Base-by-base conservation (phyloP, 2,888 invertebrate genomes). In the Seira ritae region DNA sequence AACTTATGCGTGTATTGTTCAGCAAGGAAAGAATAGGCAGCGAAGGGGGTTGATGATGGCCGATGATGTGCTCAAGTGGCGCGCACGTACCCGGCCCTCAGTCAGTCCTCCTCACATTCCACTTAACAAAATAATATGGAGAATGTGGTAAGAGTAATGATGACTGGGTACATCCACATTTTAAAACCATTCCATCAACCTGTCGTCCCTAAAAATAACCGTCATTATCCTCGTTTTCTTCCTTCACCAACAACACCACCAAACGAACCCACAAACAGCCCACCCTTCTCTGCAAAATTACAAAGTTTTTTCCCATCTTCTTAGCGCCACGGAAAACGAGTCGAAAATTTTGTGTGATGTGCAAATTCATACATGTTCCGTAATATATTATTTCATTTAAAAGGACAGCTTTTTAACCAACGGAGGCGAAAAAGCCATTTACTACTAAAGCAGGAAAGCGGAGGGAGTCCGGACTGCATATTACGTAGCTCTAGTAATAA, bases 321-420 rank as follows among this genome's bases (percentile, higher is more conserved):
- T 31, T 31, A 31, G 31, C 31, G 31, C 31, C 3, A 31, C 2
- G 31, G 3, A 31, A 50, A n/a, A 50, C 12, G 50, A 50, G 12
- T 50, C 22, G 20, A 20, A 62, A 62, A 20, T 19, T 20, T 62
- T 62, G 4, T 62, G 20, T 62, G 62, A 62, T 62, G 62, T 62
- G 62, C 22, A 62, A 62, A 62, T 62, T 10, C 22, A 20, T 20
- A n/a, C 22, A 62, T 10, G 62, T 20, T 62, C 4, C 1, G 22
- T 20, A 62, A 62, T 62, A 22, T 62, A 62, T 62, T 62, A 62
- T 62, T 62, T 62, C 62, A 62, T 62, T 62, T 20, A 20, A 12
- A 62, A 19, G 20, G 12, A 50, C 50, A n/a, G 50, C 6, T 50
- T 50, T 50, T 50, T 12, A 50, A 31, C 31, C 2, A 50, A 50